Base-by-base conservation (phyloP, 2,888 invertebrate species). In the Drosophila trichaetosa region DNA sequence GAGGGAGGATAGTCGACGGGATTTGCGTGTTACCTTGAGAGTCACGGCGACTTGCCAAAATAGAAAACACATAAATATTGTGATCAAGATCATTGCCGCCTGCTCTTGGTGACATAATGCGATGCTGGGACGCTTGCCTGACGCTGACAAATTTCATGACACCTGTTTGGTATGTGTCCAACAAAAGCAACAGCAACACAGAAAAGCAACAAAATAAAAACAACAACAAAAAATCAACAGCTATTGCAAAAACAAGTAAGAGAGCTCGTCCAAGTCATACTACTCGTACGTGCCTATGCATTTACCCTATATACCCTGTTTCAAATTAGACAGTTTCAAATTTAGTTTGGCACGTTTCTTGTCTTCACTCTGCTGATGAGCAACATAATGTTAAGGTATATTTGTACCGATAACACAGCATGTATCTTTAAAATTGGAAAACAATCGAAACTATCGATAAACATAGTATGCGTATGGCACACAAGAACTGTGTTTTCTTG, bases 61-160 rank as follows among this genome's bases (percentile, higher is more conserved):
- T 80, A 88, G 87, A 84, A 88, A 88, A 88, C 61, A 88, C 73
- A 88, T 80, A 80, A 88, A 89, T 84, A 79, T 75, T 83, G 76
- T 83, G 87, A 84, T 84, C 89, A 89, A 89, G 84, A 84, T 89
- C 84, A 84, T 89, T 83, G 83, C 81, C 69, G 62, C 42, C 51
- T 58, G 54, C 48, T 73, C 58, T 62, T 68, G 60, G 69, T 88
- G 75, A 83, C 78, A 82, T 82, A 82, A 82, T 75, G 60, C 42
- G 38, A 59, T 69, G 70, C 48, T 76, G 60, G 40, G 57, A 61
- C 60, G 52, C 49, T 59, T 69, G 33, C 48, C 40, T 79, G 74
- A 48, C 59, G 53, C 58, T 66, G 49, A 61, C 46, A 57, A 66
- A 57, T 66, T 69, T 49, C 38, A 59, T 74, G 83, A 80, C 83